A percentile compares a stretch with the other conserved stretches of the same genome.
These are phyloP conservation scores for Calycopis cecrops DNA, from an alignment of 1,140 invertebrate species.

Conservation along the genomic window DNA sequence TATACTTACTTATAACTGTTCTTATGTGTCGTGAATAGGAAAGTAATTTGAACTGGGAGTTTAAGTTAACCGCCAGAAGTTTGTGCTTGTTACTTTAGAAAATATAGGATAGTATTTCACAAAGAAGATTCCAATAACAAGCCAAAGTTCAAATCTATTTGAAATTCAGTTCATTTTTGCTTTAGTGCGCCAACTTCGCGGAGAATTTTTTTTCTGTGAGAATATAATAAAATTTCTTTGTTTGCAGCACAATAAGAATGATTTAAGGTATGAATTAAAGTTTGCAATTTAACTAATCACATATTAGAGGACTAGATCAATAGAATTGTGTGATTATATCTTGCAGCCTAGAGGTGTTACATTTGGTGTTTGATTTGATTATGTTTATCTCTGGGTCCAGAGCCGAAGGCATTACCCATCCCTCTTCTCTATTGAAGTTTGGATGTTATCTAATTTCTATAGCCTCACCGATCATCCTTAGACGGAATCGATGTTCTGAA, in stretches of 20 bases:
- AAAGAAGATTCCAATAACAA: slow-evolving; percentile 27
- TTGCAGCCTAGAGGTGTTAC: too few relatives aligned
- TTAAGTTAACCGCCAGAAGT: slow-evolving; percentile 25
- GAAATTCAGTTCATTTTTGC: slow-evolving; percentile 14
- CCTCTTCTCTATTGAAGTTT: too few relatives aligned
- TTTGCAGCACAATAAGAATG: background rate
- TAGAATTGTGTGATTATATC: too few relatives aligned
- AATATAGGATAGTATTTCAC: slow-evolving; percentile 40
- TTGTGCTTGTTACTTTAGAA: slow-evolving; percentile 34
- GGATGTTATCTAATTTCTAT: too few relatives aligned
- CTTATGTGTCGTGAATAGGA: slow-evolving; percentile 32
- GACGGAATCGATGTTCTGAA: too few relatives aligned
- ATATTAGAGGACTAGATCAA: too few relatives aligned
- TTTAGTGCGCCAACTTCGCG: slow-evolving; percentile 1
- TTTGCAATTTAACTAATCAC: too few relatives aligned
- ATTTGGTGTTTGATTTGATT: too few relatives aligned
- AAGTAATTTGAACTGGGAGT: slow-evolving; percentile 42
- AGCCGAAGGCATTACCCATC: too few relatives aligned
- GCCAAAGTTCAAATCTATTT: slow-evolving; percentile 19
- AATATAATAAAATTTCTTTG: slow-evolving; percentile 17
- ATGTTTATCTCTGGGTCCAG: too few relatives aligned
- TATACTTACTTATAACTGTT: slow-evolving; percentile 42
- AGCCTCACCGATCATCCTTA: too few relatives aligned
- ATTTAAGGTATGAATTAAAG: background rate
- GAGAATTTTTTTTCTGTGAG: slow-evolving; percentile 29